Percentiles rank a stretch among this genome's conserved stretches.
phyloP scores from a whole-genome alignment of 1,140 invertebrate genomes.

The Lethrus apterus region DNA sequence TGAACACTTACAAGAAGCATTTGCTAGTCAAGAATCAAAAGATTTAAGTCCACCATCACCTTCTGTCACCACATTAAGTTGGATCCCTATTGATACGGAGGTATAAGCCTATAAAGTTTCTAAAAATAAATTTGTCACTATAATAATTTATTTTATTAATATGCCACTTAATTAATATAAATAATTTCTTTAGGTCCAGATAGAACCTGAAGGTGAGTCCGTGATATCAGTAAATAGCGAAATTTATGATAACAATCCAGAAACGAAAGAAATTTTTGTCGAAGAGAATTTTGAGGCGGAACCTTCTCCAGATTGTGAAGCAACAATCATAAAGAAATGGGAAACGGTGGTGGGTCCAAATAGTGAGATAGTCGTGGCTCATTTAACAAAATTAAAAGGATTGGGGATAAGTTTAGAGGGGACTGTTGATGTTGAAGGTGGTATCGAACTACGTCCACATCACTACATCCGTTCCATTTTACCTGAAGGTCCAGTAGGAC shows the following conservation, averaged over 20 bases:
- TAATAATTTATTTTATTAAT: no score
- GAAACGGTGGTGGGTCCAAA: slow-evolving; percentile 60
- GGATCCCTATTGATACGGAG: slow-evolving; percentile 53
- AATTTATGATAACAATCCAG: slow-evolving; percentile 47
- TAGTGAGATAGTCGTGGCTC: slow-evolving; percentile 68
- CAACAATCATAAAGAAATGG: slow-evolving; percentile 60
- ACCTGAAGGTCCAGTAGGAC: slow-evolving; percentile 80
- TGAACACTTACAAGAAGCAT: slow-evolving; percentile 80
- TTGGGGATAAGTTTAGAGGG: slow-evolving; percentile 89
- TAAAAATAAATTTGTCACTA: no score
- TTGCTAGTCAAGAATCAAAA: slow-evolving; percentile 58
- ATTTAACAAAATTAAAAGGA: slow-evolving; percentile 77
- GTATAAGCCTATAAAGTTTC: no score
- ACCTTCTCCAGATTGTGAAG: slow-evolving; percentile 47
- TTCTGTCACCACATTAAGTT: slow-evolving; percentile 65
- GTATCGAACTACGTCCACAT: slow-evolving; percentile 73
- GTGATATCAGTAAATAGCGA: slow-evolving; percentile 53
- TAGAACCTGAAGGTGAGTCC: slow-evolving; percentile 58
- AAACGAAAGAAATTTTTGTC: slow-evolving; percentile 48
- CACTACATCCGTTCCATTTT: slow-evolving; percentile 81
- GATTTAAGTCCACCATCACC: slow-evolving; percentile 58
- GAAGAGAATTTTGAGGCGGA: slow-evolving; percentile 48
- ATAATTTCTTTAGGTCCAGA: slow-evolving; percentile 33
- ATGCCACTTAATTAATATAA: no score
- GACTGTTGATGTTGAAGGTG: slow-evolving; percentile 81